A percentile compares a stretch with the other conserved stretches of the same genome.
Evolutionary conservation across 1,140 invertebrate genomes (phyloP).

Genomic region (Himalopsyche phryganea): DNA sequence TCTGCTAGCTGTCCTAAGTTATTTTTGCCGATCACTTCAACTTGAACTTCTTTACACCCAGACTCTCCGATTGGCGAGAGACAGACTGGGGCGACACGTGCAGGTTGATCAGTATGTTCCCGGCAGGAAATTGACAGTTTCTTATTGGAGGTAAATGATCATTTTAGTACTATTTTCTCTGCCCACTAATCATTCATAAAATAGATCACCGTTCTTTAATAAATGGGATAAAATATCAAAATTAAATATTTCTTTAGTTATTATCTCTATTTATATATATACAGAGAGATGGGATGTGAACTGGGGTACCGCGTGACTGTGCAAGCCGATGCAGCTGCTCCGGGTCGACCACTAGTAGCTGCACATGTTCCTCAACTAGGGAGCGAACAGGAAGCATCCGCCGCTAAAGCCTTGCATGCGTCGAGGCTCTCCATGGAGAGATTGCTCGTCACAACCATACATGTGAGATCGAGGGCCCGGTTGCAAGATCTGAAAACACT

Average conservation of each 20-base stretch:
- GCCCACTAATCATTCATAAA: too few species aligned
- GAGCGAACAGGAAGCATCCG: constrained; percentile 74
- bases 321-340: constrained; percentile 81
- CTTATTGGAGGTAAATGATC: constrained; percentile 79
- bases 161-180: too few species aligned
- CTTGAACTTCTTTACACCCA: constrained; percentile 94
- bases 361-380: constrained; percentile 83
- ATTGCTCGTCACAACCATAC: constrained; percentile 95
- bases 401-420: constrained; percentile 66
- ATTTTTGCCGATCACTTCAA: constrained; percentile 93
- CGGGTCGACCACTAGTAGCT: constrained; percentile 77
- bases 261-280: not conserved
- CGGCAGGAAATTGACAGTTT: constrained; percentile 83
- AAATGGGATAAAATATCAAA: too few species aligned
- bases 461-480: constrained; percentile 81
- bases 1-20: constrained; percentile 80
- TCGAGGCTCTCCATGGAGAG: constrained; percentile 92
- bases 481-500: constrained; percentile 77
- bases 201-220: too few species aligned
- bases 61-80: constrained; percentile 80
- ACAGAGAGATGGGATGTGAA: constrained; percentile 75
- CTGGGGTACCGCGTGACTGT: constrained; percentile 83
- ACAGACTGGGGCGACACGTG: constrained; percentile 86
- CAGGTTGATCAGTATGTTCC: constrained; percentile 90
- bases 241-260: too few species aligned